Evolutionary conservation across 1,140 invertebrate species (phyloP), one percentile per base, ranked within the genome.

Genomic region (Tetraneura akinire): DNA sequence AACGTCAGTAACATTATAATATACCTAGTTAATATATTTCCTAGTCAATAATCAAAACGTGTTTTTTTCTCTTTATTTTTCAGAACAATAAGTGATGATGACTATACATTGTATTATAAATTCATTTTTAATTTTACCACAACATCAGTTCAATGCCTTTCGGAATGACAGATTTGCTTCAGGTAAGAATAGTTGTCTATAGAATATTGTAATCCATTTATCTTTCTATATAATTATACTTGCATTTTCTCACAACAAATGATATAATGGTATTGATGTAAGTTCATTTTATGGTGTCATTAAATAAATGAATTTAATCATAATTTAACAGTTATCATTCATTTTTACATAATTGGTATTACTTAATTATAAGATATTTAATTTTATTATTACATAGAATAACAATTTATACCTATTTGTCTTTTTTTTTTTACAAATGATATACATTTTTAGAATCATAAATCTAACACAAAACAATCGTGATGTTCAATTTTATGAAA

Each of bases 401-500:
- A 16, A 8, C 16, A 42, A 0, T 6, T 42, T 10, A 57, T 29
- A 21, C 13, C 11, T 21, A 66, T 21, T 5, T 14, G 10, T n/a
- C 14, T 66, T 11, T 42, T 21, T 21, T 66, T 11, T 42, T 21
- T 9, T 32, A 32, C 26, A 5, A 29, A 8, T 53, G 8, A 32
- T 32, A 32, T 42, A 66, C n/a, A 66, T 51, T 51, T 71, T 51
- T 18, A 71, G 47, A 9, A 18, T n/a, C 8, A 71, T 71, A 51
- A 49, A 51, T 18, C 10, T 16, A n/a, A 21, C 23, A 1, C 3
- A 49, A 64, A 42, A 1, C 23, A 42, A 9, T 68, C 66, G 49
- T 21, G 42, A 95, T 95, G 93, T 94, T 95, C 84, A 94, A 92
- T 86, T 95, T 95, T 86, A 94, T 94, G 88, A 94, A 94, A 86